Evolutionary conservation across 1,140 invertebrate genomes (phyloP).

Genomic region (Apocrypta bakeri): DNA sequence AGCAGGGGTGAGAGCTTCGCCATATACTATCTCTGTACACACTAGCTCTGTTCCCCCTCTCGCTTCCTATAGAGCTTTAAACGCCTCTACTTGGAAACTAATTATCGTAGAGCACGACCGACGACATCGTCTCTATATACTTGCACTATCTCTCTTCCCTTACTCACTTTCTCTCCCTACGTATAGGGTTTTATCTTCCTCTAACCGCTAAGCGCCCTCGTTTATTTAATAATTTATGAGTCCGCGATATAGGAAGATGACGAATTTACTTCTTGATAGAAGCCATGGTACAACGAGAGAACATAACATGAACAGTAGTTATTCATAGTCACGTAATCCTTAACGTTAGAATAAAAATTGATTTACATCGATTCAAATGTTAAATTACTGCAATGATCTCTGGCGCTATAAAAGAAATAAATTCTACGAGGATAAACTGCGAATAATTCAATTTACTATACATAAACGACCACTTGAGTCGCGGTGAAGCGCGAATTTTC

Average conservation of each 20-base stretch:
- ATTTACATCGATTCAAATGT: no score
- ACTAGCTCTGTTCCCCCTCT: not conserved
- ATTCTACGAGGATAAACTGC: no score
- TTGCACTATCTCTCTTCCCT: constrained; percentile 45
- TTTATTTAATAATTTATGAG: not conserved
- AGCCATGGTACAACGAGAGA: no score
- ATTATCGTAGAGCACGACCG: constrained; percentile 55
- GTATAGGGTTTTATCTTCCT: not conserved
- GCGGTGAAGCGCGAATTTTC: no score
- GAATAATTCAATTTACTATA: no score
- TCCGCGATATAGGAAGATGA: not conserved
- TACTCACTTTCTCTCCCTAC: not conserved
- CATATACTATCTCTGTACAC: constrained; percentile 11
- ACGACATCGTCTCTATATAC: constrained; percentile 47
- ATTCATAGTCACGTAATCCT: no score
- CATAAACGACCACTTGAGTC: no score
- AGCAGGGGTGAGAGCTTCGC: not conserved
- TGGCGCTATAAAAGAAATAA: no score
- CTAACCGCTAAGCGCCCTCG: not conserved
- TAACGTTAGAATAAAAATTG: no score
- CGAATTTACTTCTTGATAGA: no score
- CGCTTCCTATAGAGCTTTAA: constrained; percentile 44
- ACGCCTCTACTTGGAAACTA: constrained; percentile 57
- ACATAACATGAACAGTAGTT: no score
- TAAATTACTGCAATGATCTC: no score